Evolutionary conservation across 2,797 vertebrate species (phyloP), one percentile per base, ranked within the genome.

Genomic region (Leptodactylus fallax): DNA sequence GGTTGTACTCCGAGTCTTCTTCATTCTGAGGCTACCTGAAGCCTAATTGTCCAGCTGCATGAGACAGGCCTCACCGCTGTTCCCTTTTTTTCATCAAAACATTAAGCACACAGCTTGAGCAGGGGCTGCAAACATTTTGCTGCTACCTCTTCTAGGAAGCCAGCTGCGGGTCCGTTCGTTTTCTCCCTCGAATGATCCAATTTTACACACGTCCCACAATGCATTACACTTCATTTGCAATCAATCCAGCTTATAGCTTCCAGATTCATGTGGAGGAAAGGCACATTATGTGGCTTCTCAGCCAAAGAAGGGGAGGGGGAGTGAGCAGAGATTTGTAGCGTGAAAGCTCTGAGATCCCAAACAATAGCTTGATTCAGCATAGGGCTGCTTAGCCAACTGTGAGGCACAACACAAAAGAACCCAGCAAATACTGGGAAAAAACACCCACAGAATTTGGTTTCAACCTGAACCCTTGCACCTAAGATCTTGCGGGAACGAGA

Each of bases 1-100:
- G 92, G 97, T 98, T 92, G 96, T 96, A 93, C 98, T 98, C 93
- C 97, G 96, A 85, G 97, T 99, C 95, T 99, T 99, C 97, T 99
- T 99, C 98, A 99, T 99, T 49, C 90, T 94, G 93, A 92, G 94
- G 95, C 94, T 95, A 96, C 95, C 96, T 94, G 94, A 93, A 91
- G 95, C 95, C 96, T 92, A 89, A 93, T 95, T 93, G 85, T 83
- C 79, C 80, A 78, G 85, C 88, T 86, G 85, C 88, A 86, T 86
- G 84, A 79, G 61, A 86, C 85, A 16, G 91, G 92, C 91, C 91
- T 87, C 36, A 79, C 87, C 55, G 87, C 0, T 10, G 90, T 45
- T 74, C 88, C 87, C 91, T 67, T 89, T 90, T 88, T 60, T 85
- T 87, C 91, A 90, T 92, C 89, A 90, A 91, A 90, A 91, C 89